These are phyloP conservation scores for Hydrocynus forskahlii DNA, from an alignment of 2,797 vertebrate genomes.

Conservation along the genomic window DNA sequence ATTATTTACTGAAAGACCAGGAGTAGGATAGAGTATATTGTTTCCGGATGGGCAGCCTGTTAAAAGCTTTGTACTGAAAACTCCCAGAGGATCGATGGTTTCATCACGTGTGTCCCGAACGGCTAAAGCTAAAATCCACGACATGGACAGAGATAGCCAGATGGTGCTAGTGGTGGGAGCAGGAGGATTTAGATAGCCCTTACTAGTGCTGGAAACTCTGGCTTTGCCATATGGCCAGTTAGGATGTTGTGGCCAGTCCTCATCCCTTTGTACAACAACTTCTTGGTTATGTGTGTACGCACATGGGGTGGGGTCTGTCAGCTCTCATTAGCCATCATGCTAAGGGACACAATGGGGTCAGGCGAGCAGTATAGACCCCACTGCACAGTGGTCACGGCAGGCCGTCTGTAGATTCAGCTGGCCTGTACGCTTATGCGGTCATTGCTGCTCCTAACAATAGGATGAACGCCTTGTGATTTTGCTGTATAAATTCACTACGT, in stretches of 20 bases:
- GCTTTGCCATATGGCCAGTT: slow-evolving; percentile 73
- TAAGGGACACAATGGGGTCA: slow-evolving; percentile 46
- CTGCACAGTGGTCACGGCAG: slow-evolving; percentile 20
- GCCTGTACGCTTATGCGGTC: slow-evolving; percentile 14
- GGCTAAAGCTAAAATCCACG: slow-evolving; percentile 39
- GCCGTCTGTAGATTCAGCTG: slow-evolving; percentile 44
- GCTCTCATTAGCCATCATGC: slow-evolving; percentile 49
- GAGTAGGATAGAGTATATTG: neutral
- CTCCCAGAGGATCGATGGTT: neutral
- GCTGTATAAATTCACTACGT: slow-evolving; percentile 11
- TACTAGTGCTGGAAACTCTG: slow-evolving; percentile 51
- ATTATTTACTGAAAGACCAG: neutral
- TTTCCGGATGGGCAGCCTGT: neutral
- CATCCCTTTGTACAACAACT: slow-evolving; percentile 19
- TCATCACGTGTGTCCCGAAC: slow-evolving; percentile 12
- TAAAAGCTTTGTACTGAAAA: neutral
- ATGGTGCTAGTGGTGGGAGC: slow-evolving; percentile 64
- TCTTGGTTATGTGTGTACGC: slow-evolving; percentile 3
- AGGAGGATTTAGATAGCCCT: slow-evolving; percentile 42
- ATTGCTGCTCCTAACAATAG: slow-evolving; percentile 1
- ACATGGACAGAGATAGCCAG: slow-evolving; percentile 59
- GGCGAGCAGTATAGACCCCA: slow-evolving; percentile 33
- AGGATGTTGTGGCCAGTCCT: slow-evolving; percentile 45
- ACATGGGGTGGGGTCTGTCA: slow-evolving; percentile 39
- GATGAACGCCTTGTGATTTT: slow-evolving; percentile 23